These are phyloP conservation scores for Salticus scenicus DNA, from an alignment of 2,888 invertebrate genomes.

Conservation along the genomic window DNA sequence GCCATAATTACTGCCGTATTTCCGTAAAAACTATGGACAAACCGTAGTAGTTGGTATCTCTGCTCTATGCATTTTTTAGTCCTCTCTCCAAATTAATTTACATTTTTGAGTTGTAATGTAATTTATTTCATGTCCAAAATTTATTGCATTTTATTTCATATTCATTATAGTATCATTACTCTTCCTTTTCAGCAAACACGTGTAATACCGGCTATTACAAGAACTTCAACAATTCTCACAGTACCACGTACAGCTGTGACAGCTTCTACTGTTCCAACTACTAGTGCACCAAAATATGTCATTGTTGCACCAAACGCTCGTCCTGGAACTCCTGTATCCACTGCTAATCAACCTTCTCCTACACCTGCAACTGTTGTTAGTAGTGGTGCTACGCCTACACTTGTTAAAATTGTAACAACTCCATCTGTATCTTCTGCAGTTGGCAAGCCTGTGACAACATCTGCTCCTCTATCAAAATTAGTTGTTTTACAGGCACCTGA, in stretches of 20 bases:
- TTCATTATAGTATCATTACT: too few relatives aligned
- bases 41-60: too few relatives aligned
- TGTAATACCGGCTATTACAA: constrained; percentile 36
- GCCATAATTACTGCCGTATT: too few relatives aligned
- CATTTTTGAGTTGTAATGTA: too few relatives aligned
- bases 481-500: constrained; percentile 49
- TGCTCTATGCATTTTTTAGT: too few relatives aligned
- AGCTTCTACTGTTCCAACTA: constrained; percentile 48
- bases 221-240: constrained; percentile 44
- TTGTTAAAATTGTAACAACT: constrained; percentile 60
- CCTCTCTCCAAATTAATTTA: too few relatives aligned
- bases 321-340: constrained; percentile 75
- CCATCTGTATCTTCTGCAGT: constrained; percentile 20
- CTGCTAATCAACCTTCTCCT: constrained; percentile 39
- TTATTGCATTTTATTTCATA: too few relatives aligned
- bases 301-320: constrained; percentile 77
- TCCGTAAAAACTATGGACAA: too few relatives aligned
- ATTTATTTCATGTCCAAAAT: too few relatives aligned
- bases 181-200: constrained; percentile 31
- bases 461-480: constrained; percentile 47
- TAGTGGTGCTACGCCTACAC: constrained; percentile 44
- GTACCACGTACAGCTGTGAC: constrained; percentile 48
- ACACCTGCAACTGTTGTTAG: constrained; percentile 25
- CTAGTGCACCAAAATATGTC: constrained; percentile 76
- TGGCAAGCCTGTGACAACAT: constrained; percentile 25